A percentile compares a stretch with the other conserved stretches of the same genome.
phyloP scores from a whole-genome alignment of 2,113 vertebrate genomes.

The Megaleporinus macrocephalus region DNA sequence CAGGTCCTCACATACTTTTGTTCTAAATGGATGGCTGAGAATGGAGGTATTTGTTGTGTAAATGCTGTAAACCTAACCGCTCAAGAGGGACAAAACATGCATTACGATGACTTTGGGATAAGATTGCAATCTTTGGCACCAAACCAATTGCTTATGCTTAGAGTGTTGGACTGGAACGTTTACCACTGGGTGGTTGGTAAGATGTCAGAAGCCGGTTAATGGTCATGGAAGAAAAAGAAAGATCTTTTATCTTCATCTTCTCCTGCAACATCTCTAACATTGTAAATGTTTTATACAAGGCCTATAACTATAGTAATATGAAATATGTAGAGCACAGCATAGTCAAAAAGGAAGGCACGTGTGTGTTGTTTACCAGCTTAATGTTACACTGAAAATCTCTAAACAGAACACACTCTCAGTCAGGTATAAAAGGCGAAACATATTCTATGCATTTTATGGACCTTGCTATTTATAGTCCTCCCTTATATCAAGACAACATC shows the following conservation, averaged over 20 bases:
- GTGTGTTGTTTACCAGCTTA: background rate
- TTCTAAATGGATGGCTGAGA: background rate
- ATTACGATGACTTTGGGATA: slow-evolving; percentile 15
- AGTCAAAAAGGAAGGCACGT: background rate
- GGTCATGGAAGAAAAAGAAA: background rate
- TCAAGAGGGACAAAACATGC: slow-evolving; percentile 4
- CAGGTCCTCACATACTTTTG: slow-evolving; percentile 38
- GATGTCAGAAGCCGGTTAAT: too few species aligned
- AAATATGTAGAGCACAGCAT: background rate
- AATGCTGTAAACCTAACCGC: slow-evolving; percentile 18
- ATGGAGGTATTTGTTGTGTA: slow-evolving; percentile 38
- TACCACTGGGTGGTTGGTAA: background rate
- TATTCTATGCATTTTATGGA: too few species aligned
- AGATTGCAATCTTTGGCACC: slow-evolving; percentile 19
- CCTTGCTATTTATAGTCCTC: too few species aligned
- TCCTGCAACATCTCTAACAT: background rate
- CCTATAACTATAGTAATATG: too few species aligned
- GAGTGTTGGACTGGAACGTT: background rate
- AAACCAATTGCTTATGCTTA: background rate
- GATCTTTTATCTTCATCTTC: background rate
- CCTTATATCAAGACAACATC: too few species aligned
- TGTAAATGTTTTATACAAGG: background rate
- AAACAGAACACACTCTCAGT: too few species aligned
- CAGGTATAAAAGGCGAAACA: too few species aligned
- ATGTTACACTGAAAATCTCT: background rate